Conservation (phyloP, 2,888 invertebrate genomes). For the Trichacis sp. region DNA sequence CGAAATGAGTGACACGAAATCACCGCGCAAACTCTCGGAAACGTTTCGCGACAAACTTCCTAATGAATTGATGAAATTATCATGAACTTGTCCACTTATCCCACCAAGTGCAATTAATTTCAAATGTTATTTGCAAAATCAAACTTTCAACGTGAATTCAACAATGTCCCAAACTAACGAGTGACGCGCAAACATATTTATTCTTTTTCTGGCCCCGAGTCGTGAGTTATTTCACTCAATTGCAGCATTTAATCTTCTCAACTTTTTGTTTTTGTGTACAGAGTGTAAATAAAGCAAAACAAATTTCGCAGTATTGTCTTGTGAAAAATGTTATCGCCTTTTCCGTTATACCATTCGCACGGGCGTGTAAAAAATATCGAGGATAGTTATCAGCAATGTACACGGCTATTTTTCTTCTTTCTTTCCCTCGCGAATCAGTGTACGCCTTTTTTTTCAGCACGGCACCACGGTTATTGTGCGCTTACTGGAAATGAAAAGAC, state of each 20-base stretch:
- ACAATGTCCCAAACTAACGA: too few relatives aligned
- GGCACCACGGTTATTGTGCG: constrained; percentile 39
- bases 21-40: background rate
- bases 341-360: background rate
- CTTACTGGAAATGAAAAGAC: constrained; percentile 46
- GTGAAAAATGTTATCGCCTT: background rate
- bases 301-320: background rate
- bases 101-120: background rate
- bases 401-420: constrained; percentile 11
- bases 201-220: too few relatives aligned
- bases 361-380: constrained; percentile 13
- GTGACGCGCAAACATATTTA: too few relatives aligned
- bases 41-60: background rate
- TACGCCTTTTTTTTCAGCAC: constrained; percentile 30
- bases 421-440: constrained; percentile 20
- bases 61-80: background rate
- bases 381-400: constrained; percentile 26
- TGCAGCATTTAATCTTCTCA: background rate
- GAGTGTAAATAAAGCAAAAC: background rate
- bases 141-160: background rate
- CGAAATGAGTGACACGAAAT: too few relatives aligned
- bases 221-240: too few relatives aligned
- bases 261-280: background rate
- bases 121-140: background rate
- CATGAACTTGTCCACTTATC: background rate